Base-by-base conservation (phyloP, 2,888 invertebrate genomes). In the Pammene fasciana region DNA sequence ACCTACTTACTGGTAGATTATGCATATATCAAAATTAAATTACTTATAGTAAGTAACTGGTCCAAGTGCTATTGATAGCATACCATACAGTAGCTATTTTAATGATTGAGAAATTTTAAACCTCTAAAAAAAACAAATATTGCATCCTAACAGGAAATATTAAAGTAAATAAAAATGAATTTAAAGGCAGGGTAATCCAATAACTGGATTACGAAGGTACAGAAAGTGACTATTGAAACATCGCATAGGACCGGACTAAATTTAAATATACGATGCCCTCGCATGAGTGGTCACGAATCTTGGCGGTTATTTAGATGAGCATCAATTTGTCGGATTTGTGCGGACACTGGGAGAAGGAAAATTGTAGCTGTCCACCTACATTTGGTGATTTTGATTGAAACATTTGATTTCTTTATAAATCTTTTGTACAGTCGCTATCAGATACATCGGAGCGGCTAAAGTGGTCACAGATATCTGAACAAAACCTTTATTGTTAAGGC, bases 201-300 rank as follows among this genome's bases (percentile, higher is more conserved):
- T 89, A 89, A 89, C 84, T 79, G 84, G 89, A 91, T 91, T 91
- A 91, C 79, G 83, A 82, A 81, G 83, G 86, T 76, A 78, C 75
- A 76, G 75, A 78, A 76, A 79, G 82, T 84, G 86, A 86, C 89
- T 88, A 91, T 91, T 92, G 92, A 91, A 90, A 92, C 85, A 82
- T 84, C 85, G 75, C 76, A 77, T 78, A 79, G 86, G 86, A 86
- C 84, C 82, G 83, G 77, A 80, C 82, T 79, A 86, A 90, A 91
- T 92, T 90, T 89, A 90, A 91, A 92, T 89, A 88, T 84, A 86
- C 81, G 82, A 81, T 78, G 80, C 82, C 86, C 86, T 81, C 82
- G 77, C 82, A 75, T 81, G 84, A 84, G 75, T 87, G 89, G 86
- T 76, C 88, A 84, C 74, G 73, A 75, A 78, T 74, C 72, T 75